Percentiles rank a stretch among this genome's conserved stretches.
Evolutionary conservation across 2,888 invertebrate species (phyloP).

Genomic region (Helleia helle): DNA sequence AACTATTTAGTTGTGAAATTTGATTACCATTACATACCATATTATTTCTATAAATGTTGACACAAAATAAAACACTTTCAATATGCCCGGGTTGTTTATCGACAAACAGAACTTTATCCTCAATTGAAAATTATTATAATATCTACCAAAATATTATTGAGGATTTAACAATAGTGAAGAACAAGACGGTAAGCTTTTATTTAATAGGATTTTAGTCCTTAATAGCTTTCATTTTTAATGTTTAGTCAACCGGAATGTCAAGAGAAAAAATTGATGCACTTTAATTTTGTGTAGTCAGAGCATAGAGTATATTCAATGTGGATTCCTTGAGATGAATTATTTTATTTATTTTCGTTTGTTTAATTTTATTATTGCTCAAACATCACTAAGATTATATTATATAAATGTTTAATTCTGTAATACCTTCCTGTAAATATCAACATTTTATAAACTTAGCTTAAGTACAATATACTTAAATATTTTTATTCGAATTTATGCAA

Average conservation of each 20-base stretch:
- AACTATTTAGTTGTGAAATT: not conserved
- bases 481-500: no score
- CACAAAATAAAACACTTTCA: not conserved
- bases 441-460: no score
- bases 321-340: no score
- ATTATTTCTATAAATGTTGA: not conserved
- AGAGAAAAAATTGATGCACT: not conserved
- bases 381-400: no score
- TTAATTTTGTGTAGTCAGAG: not conserved
- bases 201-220: not conserved
- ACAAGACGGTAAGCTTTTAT: not conserved
- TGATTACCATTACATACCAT: not conserved
- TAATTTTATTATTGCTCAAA: no score
- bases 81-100: conserved; percentile 15
- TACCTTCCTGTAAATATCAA: no score
- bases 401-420: no score
- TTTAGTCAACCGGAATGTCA: not conserved
- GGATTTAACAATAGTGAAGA: not conserved
- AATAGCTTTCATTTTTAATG: not conserved
- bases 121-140: conserved; percentile 12
- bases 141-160: conserved; percentile 13
- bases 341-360: no score
- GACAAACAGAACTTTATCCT: conserved; percentile 12
- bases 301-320: not conserved
- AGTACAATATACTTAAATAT: no score